Evolutionary conservation across 1,140 invertebrate genomes (phyloP).

Genomic region (silkworm (Bombyx mori)): DNA sequence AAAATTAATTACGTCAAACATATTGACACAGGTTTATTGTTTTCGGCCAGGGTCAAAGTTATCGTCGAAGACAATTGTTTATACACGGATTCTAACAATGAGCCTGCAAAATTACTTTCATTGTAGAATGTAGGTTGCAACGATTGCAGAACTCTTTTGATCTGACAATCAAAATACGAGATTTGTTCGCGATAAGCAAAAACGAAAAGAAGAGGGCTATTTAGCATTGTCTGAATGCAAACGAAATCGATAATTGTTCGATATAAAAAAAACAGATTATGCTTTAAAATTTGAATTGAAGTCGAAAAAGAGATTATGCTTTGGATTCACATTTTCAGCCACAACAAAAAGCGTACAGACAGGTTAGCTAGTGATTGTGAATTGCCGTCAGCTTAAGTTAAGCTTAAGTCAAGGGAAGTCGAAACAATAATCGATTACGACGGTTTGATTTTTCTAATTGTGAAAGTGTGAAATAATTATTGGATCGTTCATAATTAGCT

Average conservation of each 20-base stretch:
- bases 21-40: constrained; percentile 1
- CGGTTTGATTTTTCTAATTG: constrained; percentile 31
- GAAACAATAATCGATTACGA: constrained; percentile 23
- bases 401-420: constrained; percentile 18
- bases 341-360: too few species aligned
- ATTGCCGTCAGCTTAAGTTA: not conserved
- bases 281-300: constrained; percentile 1
- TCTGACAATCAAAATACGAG: constrained; percentile 9
- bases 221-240: constrained; percentile 21
- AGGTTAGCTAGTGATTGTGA: too few species aligned
- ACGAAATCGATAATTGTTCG: constrained; percentile 26
- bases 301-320: constrained; percentile 20
- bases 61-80: too few species aligned
- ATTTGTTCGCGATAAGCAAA: constrained; percentile 10
- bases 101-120: too few species aligned
- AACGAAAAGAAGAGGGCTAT: constrained; percentile 8
- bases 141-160: constrained; percentile 2
- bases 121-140: too few species aligned
- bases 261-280: constrained; percentile 20
- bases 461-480: constrained; percentile 41
- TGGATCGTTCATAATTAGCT: not conserved
- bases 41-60: constrained; percentile 2
- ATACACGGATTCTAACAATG: too few species aligned
- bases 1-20: not conserved
- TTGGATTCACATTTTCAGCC: not conserved